These are phyloP conservation scores for Entomyzon cyanotis DNA, from an alignment of 2,113 vertebrate species.

Conservation along the genomic window DNA sequence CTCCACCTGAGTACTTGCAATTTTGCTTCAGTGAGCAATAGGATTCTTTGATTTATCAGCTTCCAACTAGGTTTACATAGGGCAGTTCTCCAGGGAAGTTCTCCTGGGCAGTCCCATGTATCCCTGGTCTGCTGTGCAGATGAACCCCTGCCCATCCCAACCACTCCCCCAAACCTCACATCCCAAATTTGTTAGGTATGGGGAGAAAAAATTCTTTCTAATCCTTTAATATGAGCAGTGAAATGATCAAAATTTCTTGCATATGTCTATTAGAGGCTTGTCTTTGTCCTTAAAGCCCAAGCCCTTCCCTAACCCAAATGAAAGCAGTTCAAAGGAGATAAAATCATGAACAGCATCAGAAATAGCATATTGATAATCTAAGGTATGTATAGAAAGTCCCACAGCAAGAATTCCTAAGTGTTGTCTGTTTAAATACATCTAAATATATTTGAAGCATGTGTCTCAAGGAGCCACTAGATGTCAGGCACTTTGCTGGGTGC, in stretches of 20 bases:
- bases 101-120: neutral
- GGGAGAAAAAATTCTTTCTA: neutral
- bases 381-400: neutral
- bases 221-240: neutral
- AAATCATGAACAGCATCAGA: neutral
- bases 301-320: neutral
- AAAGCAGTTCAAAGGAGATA: neutral
- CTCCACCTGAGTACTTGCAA: neutral
- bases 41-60: neutral
- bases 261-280: neutral
- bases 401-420: neutral
- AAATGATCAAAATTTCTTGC: neutral
- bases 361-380: neutral
- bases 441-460: neutral
- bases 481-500: neutral
- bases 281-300: neutral
- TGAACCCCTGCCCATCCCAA: neutral
- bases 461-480: neutral
- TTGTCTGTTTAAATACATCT: neutral
- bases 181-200: neutral
- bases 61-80: neutral
- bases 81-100: neutral
- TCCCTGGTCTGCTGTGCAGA: neutral
- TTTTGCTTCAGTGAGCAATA: neutral
- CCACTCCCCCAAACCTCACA: neutral